Conservation (phyloP, 2,888 invertebrate species). For the Drosophila neonasuta region DNA sequence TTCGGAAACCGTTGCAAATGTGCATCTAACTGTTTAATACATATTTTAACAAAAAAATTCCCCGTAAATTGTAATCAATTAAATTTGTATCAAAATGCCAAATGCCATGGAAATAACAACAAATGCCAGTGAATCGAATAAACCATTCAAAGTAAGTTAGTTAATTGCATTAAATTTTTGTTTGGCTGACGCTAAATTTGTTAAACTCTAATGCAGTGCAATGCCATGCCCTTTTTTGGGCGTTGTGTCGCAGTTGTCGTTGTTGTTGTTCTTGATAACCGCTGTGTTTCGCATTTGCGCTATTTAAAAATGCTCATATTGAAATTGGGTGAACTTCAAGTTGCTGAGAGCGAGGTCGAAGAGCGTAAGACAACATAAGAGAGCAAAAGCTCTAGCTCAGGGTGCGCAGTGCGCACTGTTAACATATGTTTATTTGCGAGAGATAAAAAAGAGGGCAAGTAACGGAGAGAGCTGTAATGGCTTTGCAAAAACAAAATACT, state of each 20-base stretch:
- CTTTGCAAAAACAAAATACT: conserved; percentile 50
- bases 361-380: conserved; percentile 26
- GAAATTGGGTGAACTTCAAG: conserved; percentile 73
- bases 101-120: conserved; percentile 57
- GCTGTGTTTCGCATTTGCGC: conserved; percentile 54
- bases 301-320: conserved; percentile 47
- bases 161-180: conserved; percentile 7
- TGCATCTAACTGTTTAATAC: conserved; percentile 24
- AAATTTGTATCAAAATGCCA: conserved; percentile 48
- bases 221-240: conserved; percentile 69
- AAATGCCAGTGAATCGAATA: conserved; percentile 59
- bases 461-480: conserved; percentile 26
- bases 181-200: neutral
- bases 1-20: conserved; percentile 21
- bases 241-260: conserved; percentile 53
- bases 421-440: conserved; percentile 47
- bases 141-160: conserved; percentile 70
- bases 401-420: conserved; percentile 35
- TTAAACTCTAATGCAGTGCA: conserved; percentile 35
- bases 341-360: conserved; percentile 26
- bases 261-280: conserved; percentile 47
- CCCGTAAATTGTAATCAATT: conserved; percentile 4
- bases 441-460: conserved; percentile 1
- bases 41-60: conserved; percentile 11
- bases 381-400: conserved; percentile 33